Percentiles rank a stretch among this genome's conserved stretches.
Conservation (phyloP, 1,140 invertebrate species). For the Colletes gigas region DNA sequence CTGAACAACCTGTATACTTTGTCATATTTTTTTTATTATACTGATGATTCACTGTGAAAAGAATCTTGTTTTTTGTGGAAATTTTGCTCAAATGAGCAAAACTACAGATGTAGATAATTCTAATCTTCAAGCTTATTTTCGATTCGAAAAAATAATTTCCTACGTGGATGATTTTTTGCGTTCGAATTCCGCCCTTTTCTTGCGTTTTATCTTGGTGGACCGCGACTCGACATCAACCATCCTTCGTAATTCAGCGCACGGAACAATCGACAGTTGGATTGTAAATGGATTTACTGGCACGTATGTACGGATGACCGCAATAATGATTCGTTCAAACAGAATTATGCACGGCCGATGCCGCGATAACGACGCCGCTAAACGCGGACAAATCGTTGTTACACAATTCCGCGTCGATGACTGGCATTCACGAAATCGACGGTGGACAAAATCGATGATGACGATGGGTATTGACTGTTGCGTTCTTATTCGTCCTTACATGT, state of each 20-base stretch:
- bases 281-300: constrained; percentile 57
- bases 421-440: background rate
- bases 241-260: constrained; percentile 51
- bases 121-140: too few species aligned
- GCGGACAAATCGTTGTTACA: constrained; percentile 39
- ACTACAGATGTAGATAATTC: too few species aligned
- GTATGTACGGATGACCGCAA: constrained; percentile 62
- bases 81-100: too few species aligned
- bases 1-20: too few species aligned
- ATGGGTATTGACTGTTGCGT: background rate
- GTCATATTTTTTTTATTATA: too few species aligned
- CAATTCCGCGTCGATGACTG: constrained; percentile 20
- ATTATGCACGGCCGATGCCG: constrained; percentile 63
- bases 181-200: background rate
- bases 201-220: background rate
- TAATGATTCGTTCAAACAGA: constrained; percentile 71
- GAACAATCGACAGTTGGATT: constrained; percentile 55
- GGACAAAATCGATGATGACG: constrained; percentile 8
- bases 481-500: too few species aligned
- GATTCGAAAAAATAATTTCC: too few species aligned
- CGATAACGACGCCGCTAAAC: constrained; percentile 51
- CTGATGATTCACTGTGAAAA: too few species aligned
- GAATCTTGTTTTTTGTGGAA: too few species aligned
- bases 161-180: background rate
- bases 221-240: constrained; percentile 51